Evolutionary conservation across 1,140 invertebrate species (phyloP).

Genomic region (Drosophila truncata): DNA sequence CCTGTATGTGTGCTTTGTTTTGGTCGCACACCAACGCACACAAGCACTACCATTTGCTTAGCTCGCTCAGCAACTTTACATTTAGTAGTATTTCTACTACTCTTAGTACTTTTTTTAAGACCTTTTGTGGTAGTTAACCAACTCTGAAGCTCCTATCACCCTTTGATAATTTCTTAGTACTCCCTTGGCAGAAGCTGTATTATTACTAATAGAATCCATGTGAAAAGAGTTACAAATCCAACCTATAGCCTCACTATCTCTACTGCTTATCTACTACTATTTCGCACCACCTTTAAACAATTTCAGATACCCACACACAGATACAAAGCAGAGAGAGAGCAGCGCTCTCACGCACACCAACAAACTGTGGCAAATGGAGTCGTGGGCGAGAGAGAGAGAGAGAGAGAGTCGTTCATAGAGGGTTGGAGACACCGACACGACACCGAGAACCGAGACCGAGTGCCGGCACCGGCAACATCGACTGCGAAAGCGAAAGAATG

Average conservation of each 20-base stretch:
- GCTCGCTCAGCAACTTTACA: too few species aligned
- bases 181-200: too few species aligned
- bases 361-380: constrained; percentile 16
- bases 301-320: not conserved
- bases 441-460: constrained; percentile 46
- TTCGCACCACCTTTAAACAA: not conserved
- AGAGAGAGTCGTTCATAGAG: constrained; percentile 2
- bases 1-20: constrained; percentile 79
- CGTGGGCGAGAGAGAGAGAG: not conserved
- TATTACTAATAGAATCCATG: not conserved
- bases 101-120: constrained; percentile 22
- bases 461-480: constrained; percentile 59
- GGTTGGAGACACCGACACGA: constrained; percentile 30
- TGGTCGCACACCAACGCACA: constrained; percentile 69
- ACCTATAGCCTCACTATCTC: not conserved
- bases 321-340: constrained; percentile 2
- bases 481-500: constrained; percentile 60
- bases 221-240: not conserved
- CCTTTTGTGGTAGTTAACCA: too few species aligned
- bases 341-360: constrained; percentile 13
- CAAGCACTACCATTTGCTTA: constrained; percentile 14
- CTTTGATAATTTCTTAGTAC: too few species aligned
- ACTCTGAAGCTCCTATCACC: too few species aligned
- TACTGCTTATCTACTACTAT: constrained; percentile 30
- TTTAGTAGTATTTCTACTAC: constrained; percentile 60